Evolutionary conservation across 2,888 invertebrate genomes (phyloP).

Genomic region (Mycalesis mineus): DNA sequence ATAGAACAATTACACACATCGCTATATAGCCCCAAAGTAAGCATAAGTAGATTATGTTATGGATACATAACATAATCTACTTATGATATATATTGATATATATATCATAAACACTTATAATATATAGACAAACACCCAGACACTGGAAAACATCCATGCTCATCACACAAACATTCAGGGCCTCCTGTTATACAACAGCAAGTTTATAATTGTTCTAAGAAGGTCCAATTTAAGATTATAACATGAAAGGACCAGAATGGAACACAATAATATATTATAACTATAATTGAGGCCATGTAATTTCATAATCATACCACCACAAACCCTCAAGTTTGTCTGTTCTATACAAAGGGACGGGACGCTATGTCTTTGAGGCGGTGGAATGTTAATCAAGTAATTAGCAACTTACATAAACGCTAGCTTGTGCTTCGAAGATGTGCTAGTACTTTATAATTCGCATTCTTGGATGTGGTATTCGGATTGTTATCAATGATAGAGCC

Average conservation of each 20-base stretch:
- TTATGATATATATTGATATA: too few species aligned
- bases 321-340: conserved; percentile 29
- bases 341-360: conserved; percentile 37
- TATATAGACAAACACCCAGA: too few species aligned
- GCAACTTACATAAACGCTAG: conserved; percentile 54
- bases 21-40: too few species aligned
- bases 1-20: too few species aligned
- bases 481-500: too few species aligned
- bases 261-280: background rate
- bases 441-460: background rate
- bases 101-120: too few species aligned
- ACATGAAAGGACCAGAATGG: background rate
- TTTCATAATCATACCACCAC: conserved; percentile 30
- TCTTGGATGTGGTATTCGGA: background rate
- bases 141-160: too few species aligned
- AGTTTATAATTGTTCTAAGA: too few species aligned
- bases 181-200: too few species aligned
- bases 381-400: conserved; percentile 72
- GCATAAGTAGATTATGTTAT: too few species aligned
- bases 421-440: conserved; percentile 25
- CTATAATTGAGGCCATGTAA: conserved; percentile 19
- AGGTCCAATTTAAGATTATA: background rate
- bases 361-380: conserved; percentile 49
- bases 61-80: too few species aligned
- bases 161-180: too few species aligned